Base-by-base conservation (phyloP, 2,888 invertebrate species). In the Blera fallax region DNA sequence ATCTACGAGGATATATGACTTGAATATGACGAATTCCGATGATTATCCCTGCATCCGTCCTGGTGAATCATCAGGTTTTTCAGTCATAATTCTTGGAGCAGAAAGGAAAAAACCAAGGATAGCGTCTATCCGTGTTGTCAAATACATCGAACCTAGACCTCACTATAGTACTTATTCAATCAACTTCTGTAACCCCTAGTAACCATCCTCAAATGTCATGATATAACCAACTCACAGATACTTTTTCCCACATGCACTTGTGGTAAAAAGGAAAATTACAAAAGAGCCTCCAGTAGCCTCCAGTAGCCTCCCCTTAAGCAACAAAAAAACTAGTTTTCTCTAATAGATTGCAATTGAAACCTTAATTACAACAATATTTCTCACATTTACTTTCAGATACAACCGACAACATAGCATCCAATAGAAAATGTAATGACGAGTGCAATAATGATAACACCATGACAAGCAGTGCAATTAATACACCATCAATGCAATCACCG, bases 391-490 rank as follows among this genome's bases (percentile, higher is more conserved):
- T 84, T 85, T 7, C 81, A 85, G 85, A 76, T 72, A 67, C 81
- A 67, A 60, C 52, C 65, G 72, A 62, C 72, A 50, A 32, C 64
- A 27, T 6, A n/a, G 37, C 24, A 72, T 67, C 81, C 27, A 77
- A 76, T 81, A 85, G 76, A 85, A 77, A 80, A 80, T 65, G 54
- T 81, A 85, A 85, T 85, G 81, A 85, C 76, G 81, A 72, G 81
- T 85, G 85, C 72, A 85, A 81, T 81, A 85, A 80, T 77, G 81
- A 85, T 77, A 85, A 81, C 72, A 77, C 85, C 85, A 85, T 85
- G 85, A 85, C 85, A 85, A 80, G 80, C 16, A 80, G 84, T 84
- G 81, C 85, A 85, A 85, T 85, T 77, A 85, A 85, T 73, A 81
- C 81, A 37, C 70, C 81, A 85, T 81, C 85, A 77, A 85, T 81